Evolutionary conservation across 2,797 vertebrate species (phyloP).

Genomic region (Zalophus californianus): DNA sequence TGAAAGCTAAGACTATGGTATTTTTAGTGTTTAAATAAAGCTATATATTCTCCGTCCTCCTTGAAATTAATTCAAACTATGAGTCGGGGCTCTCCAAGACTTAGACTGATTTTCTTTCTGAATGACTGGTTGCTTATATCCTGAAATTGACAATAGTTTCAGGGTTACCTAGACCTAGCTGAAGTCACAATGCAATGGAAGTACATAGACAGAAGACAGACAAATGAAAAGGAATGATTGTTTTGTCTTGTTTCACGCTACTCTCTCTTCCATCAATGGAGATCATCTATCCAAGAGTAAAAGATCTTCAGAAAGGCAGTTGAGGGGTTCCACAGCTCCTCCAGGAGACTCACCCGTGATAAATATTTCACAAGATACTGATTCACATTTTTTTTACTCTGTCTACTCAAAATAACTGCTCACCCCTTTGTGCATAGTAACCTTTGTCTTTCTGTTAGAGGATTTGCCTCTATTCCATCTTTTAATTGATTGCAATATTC

Average conservation of each 20-base stretch:
- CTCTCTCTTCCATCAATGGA: background rate
- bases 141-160: background rate
- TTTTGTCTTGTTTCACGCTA: background rate
- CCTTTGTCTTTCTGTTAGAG: background rate
- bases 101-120: background rate
- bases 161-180: background rate
- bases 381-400: background rate
- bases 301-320: background rate
- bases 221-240: background rate
- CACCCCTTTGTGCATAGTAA: background rate
- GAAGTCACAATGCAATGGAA: background rate
- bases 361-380: background rate
- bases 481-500: conserved; percentile 21
- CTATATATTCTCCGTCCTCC: background rate
- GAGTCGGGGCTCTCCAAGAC: background rate
- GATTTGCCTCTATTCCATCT: background rate
- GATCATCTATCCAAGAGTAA: background rate
- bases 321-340: background rate
- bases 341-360: background rate
- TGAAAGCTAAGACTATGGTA: background rate
- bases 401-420: background rate
- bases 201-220: background rate
- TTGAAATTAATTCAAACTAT: conserved; percentile 27
- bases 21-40: background rate
- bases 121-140: background rate